These are phyloP conservation scores for Lamellibrachia columna DNA, from an alignment of 2,888 invertebrate genomes.

Conservation along the genomic window DNA sequence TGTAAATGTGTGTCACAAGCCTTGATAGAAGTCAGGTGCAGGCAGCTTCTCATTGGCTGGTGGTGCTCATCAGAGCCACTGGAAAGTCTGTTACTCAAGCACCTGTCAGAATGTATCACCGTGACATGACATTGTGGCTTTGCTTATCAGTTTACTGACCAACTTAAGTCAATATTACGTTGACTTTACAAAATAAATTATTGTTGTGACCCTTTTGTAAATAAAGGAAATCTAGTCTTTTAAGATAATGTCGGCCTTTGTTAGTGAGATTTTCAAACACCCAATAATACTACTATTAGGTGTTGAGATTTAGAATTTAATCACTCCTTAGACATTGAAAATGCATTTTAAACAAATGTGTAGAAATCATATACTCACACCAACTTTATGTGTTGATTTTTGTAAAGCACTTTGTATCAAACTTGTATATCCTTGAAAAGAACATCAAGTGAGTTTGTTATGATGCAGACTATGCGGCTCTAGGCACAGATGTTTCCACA, in stretches of 20 bases:
- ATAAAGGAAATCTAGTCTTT: background rate
- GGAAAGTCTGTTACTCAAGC: background rate
- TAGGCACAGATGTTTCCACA: background rate
- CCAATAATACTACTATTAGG: background rate
- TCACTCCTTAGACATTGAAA: too few species aligned
- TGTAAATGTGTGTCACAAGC: slow-evolving; percentile 12
- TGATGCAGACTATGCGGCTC: background rate
- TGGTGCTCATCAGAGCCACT: background rate
- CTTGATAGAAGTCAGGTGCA: slow-evolving; percentile 3
- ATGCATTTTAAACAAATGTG: background rate
- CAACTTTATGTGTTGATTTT: too few species aligned
- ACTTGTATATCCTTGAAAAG: background rate
- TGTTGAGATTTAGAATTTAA: background rate
- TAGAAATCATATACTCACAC: too few species aligned
- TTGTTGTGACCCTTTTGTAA: background rate
- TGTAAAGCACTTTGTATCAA: too few species aligned
- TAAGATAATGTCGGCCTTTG: background rate
- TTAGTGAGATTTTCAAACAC: background rate
- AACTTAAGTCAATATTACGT: background rate
- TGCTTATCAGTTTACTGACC: background rate
- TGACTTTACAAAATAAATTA: background rate
- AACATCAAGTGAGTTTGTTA: background rate
- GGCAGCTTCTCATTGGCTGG: background rate
- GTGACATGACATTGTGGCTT: background rate
- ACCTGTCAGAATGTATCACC: background rate